Evolutionary conservation across 92 coral and sea anemone species (phyloP).

Genomic region (Umimayanthus kanabou): DNA sequence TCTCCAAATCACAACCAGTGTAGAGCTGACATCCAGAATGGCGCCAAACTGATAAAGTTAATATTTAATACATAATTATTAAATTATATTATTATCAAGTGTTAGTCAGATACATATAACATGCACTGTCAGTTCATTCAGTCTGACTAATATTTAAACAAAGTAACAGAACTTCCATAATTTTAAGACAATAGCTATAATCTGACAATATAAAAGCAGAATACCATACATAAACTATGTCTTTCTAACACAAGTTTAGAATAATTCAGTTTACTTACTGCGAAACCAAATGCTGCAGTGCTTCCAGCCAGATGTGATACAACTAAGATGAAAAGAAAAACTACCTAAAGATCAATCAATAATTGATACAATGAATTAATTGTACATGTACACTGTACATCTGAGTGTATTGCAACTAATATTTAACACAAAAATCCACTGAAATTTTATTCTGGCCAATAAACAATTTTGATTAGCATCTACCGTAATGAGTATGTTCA

Average conservation of each 20-base stretch:
- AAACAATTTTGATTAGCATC: too few species aligned
- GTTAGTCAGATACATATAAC: neutral
- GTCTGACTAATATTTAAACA: too few species aligned
- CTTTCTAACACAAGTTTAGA: too few species aligned
- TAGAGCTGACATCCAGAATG: constrained; percentile 77
- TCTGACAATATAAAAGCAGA: too few species aligned
- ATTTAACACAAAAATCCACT: neutral
- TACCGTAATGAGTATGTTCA: too few species aligned
- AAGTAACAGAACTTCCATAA: too few species aligned
- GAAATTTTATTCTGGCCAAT: too few species aligned
- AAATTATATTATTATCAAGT: neutral
- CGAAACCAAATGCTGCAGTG: constrained; percentile 89
- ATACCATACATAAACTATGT: too few species aligned
- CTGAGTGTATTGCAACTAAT: too few species aligned
- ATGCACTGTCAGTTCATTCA: too few species aligned
- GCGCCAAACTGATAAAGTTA: constrained; percentile 67
- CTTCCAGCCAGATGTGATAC: constrained; percentile 78
- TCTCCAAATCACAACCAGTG: constrained; percentile 86
- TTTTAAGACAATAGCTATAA: too few species aligned
- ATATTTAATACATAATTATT: neutral
- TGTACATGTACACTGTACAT: neutral
- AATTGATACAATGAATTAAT: too few species aligned
- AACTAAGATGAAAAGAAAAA: constrained; percentile 41
- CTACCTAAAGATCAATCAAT: neutral
- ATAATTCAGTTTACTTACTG: constrained; percentile 62